Evolutionary conservation across 1,140 invertebrate genomes (phyloP).

Genomic region (Brachionus rotundiformis): DNA sequence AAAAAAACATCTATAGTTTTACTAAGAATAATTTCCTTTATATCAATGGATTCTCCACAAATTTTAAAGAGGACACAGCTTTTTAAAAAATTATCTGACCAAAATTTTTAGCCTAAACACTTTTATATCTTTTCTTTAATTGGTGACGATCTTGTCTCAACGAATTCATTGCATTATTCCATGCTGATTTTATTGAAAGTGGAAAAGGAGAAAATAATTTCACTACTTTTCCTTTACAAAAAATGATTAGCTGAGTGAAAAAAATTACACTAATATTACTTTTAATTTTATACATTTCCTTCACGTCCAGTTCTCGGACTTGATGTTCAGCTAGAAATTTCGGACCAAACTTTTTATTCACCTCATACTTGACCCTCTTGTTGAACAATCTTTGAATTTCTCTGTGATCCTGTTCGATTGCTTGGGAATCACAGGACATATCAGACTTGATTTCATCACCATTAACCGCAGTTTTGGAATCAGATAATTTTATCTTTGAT

Average conservation of each 20-base stretch:
- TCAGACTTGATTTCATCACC: not conserved
- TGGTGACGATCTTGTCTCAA: constrained; percentile 49
- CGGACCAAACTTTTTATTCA: constrained; percentile 44
- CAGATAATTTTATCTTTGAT: not conserved
- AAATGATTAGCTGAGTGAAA: not conserved
- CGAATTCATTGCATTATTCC: constrained; percentile 52
- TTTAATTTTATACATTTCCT: constrained; percentile 51
- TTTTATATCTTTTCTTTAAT: constrained; percentile 33
- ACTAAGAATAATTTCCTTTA: not conserved
- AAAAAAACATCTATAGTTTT: not conserved
- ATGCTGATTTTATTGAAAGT: constrained; percentile 33
- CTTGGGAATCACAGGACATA: not conserved
- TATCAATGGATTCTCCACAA: not conserved
- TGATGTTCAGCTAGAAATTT: constrained; percentile 34
- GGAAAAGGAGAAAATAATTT: constrained; percentile 44
- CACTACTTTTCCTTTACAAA: constrained; percentile 27
- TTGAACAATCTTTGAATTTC: constrained; percentile 45
- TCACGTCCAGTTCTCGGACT: constrained; percentile 40
- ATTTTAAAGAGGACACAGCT: not conserved
- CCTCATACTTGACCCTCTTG: constrained; percentile 51
- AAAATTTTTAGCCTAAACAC: not conserved
- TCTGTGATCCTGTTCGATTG: not conserved
- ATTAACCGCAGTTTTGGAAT: not conserved
- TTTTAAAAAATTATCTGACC: constrained; percentile 1
- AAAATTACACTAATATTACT: constrained; percentile 18